Evolutionary conservation across 92 coral and sea anemone genomes (phyloP).

Genomic region (Nematostella vectensis): DNA sequence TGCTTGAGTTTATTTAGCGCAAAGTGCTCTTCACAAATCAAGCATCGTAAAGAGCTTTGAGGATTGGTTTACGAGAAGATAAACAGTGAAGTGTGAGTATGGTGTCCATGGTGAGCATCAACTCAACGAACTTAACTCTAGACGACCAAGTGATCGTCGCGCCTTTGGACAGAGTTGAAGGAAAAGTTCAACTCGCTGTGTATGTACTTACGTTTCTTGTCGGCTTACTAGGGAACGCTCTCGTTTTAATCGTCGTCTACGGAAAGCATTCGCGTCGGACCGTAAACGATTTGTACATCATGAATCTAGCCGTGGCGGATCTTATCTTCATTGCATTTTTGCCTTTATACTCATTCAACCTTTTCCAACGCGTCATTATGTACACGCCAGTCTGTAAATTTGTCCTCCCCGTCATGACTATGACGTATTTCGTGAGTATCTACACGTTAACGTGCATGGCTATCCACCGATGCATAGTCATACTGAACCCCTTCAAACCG

Average conservation of each 20-base stretch:
- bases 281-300: slow-evolving; percentile 60
- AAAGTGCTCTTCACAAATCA: too few relatives aligned
- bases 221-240: slow-evolving; percentile 51
- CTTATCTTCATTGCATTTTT: slow-evolving; percentile 50
- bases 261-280: slow-evolving; percentile 51
- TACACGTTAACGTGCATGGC: slow-evolving; percentile 69
- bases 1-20: too few relatives aligned
- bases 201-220: slow-evolving; percentile 45
- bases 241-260: slow-evolving; percentile 51
- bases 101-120: too few relatives aligned
- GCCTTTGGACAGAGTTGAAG: slow-evolving; percentile 9
- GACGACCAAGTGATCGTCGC: background rate
- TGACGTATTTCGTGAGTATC: slow-evolving; percentile 40
- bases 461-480: slow-evolving; percentile 58
- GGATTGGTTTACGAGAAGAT: too few relatives aligned
- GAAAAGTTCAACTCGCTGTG: slow-evolving; percentile 29
- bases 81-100: too few relatives aligned
- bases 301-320: slow-evolving; percentile 65
- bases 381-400: slow-evolving; percentile 42
- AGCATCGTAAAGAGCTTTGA: too few relatives aligned
- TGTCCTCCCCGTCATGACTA: slow-evolving; percentile 48
- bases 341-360: slow-evolving; percentile 40
- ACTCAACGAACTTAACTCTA: background rate
- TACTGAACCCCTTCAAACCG: slow-evolving; percentile 55
- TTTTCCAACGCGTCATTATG: slow-evolving; percentile 16